These are phyloP conservation scores for Sitobion miscanthi DNA, from an alignment of 1,140 invertebrate species.

Conservation along the genomic window DNA sequence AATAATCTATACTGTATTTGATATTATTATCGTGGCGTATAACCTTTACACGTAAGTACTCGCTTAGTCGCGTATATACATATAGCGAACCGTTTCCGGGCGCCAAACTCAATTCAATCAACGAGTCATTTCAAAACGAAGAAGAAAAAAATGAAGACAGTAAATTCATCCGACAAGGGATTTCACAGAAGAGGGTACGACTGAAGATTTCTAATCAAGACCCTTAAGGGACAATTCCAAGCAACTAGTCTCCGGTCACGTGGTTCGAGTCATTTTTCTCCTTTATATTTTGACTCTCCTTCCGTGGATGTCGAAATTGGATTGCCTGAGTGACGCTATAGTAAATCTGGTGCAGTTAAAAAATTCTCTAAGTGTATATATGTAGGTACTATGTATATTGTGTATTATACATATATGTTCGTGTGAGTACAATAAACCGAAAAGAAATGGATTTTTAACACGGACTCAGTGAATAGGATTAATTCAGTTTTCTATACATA, in stretches of 20 bases:
- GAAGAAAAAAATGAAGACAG: neutral
- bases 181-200: neutral
- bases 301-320: neutral
- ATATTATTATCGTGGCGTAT: neutral
- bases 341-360: neutral
- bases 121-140: neutral
- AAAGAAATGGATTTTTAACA: conserved; percentile 27
- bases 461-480: neutral
- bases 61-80: neutral
- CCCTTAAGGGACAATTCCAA: conserved; percentile 22
- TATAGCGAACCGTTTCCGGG: neutral
- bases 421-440: neutral
- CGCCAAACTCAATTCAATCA: neutral
- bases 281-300: neutral
- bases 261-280: neutral
- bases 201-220: conserved; percentile 13
- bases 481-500: neutral
- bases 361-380: neutral
- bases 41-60: neutral
- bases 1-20: neutral
- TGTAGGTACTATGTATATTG: neutral
- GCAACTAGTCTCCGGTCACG: conserved; percentile 25
- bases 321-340: conserved; percentile 2
- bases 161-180: neutral
- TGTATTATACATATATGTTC: neutral